phyloP scores from a whole-genome alignment of 2,113 vertebrate species.

The Anarhynchus alexandrinus region DNA sequence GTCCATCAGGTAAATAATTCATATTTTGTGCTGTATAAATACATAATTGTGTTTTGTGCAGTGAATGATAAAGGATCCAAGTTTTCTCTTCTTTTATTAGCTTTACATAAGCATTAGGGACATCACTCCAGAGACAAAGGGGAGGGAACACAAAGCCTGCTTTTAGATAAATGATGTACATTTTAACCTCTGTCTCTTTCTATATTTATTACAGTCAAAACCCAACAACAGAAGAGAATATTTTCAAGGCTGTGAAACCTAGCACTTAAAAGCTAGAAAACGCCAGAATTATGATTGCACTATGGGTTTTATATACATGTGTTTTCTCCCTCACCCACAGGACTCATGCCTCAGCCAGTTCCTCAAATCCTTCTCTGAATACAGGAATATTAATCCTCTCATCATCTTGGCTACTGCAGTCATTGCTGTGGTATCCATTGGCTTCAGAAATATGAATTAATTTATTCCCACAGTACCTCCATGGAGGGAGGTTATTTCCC shows the following conservation, averaged over 20 bases:
- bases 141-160: neutral
- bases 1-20: constrained; percentile 51
- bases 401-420: neutral
- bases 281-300: neutral
- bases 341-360: neutral
- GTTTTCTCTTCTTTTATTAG: neutral
- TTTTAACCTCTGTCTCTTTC: neutral
- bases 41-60: neutral
- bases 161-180: neutral
- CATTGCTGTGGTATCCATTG: neutral
- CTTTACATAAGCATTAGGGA: neutral
- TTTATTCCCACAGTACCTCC: neutral
- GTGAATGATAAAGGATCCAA: neutral
- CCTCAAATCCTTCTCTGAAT: neutral
- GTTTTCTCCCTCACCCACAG: neutral
- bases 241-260: neutral
- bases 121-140: neutral
- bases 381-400: neutral
- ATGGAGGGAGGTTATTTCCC: neutral
- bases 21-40: constrained; percentile 26
- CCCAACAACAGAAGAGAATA: neutral
- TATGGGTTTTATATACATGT: neutral
- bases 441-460: neutral
- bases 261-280: neutral
- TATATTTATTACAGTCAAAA: neutral